Evolutionary conservation across 2,888 invertebrate species (phyloP).

Genomic region (Atrina japonica): DNA sequence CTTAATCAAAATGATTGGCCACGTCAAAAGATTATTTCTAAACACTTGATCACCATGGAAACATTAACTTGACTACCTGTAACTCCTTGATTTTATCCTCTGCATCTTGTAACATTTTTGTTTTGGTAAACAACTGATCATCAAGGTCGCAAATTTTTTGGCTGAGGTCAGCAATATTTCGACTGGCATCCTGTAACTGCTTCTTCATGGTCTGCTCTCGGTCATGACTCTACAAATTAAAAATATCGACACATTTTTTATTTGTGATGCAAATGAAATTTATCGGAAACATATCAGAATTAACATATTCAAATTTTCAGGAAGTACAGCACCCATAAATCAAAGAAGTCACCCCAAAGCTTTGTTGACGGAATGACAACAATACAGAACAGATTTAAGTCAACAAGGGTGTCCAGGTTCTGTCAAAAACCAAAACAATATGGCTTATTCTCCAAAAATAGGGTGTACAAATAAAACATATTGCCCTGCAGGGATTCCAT

Average conservation of each 20-base stretch:
- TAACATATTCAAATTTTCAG: neutral
- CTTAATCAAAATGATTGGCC: too few relatives aligned
- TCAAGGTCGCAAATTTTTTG: constrained; percentile 58
- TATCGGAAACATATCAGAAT: neutral
- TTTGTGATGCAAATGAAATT: neutral
- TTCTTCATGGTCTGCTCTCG: constrained; percentile 60
- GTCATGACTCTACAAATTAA: constrained; percentile 58
- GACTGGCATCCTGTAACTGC: constrained; percentile 60
- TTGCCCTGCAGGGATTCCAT: too few relatives aligned
- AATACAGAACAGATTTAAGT: too few relatives aligned
- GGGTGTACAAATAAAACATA: too few relatives aligned
- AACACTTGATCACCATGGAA: too few relatives aligned
- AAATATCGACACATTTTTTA: neutral
- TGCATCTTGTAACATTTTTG: constrained; percentile 48
- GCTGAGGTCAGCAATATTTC: constrained; percentile 58
- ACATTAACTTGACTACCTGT: too few relatives aligned
- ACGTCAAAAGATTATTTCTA: too few relatives aligned
- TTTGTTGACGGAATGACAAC: too few relatives aligned
- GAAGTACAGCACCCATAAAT: neutral
- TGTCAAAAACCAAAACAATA: too few relatives aligned
- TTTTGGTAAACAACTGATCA: constrained; percentile 55
- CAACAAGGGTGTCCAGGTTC: too few relatives aligned
- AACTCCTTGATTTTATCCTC: constrained; percentile 52
- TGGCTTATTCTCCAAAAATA: too few relatives aligned
- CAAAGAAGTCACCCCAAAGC: too few relatives aligned